These are phyloP conservation scores for Dryocosmus kuriphilus DNA, from an alignment of 2,888 invertebrate genomes.

Conservation along the genomic window DNA sequence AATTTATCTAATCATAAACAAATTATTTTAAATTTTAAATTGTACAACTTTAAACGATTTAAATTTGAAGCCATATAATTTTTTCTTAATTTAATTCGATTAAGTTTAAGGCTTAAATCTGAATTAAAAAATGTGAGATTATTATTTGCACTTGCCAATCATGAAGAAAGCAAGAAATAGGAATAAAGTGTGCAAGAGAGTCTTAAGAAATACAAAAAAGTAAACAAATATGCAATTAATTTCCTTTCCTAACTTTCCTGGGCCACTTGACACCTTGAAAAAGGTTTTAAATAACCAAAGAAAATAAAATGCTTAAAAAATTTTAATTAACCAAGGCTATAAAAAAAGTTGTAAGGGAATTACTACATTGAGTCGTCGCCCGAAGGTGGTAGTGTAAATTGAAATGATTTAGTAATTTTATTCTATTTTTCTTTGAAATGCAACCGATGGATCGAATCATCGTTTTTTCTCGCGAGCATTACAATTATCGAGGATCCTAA, in stretches of 20 bases:
- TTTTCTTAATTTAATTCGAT: no score
- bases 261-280: background rate
- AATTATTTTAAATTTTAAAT: no score
- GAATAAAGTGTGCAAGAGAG: no score
- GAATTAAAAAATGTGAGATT: no score
- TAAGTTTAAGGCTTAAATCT: no score
- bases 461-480: background rate
- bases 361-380: constrained; percentile 1
- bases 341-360: background rate
- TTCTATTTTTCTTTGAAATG: constrained; percentile 2
- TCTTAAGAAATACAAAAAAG: no score
- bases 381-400: background rate
- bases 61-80: no score
- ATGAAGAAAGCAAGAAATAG: no score
- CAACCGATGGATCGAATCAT: background rate
- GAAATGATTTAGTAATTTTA: background rate
- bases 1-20: no score
- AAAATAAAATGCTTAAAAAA: background rate
- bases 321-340: background rate
- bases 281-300: background rate
- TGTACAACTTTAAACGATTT: no score
- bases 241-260: background rate
- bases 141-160: no score
- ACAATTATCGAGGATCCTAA: constrained; percentile 51
- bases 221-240: no score